Evolutionary conservation across 2,797 vertebrate species (phyloP).

Genomic region (Hemitrygon akajei): DNA sequence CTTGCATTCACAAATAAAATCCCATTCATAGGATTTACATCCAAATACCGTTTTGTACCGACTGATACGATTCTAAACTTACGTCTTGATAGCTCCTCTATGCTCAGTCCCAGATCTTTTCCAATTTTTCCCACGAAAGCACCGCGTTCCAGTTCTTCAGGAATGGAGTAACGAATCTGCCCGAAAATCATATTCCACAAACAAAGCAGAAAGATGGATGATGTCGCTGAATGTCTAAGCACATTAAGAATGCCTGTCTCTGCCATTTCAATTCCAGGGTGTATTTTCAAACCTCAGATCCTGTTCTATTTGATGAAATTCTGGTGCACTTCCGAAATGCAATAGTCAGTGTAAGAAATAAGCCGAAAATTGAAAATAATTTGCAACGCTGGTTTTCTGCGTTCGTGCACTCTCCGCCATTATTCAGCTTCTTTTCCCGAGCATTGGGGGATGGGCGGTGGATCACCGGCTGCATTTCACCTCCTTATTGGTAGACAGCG

Average conservation of each 20-base stretch:
- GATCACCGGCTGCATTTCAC: slow-evolving; percentile 12
- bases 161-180: slow-evolving; percentile 53
- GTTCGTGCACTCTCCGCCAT: not conserved
- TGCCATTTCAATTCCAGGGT: not conserved
- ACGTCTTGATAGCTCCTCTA: slow-evolving; percentile 43
- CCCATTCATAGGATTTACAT: slow-evolving; percentile 48
- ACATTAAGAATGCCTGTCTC: not conserved
- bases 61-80: slow-evolving; percentile 52
- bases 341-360: not conserved
- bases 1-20: slow-evolving; percentile 46
- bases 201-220: slow-evolving; percentile 41
- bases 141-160: slow-evolving; percentile 55
- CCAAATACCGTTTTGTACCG: slow-evolving; percentile 44
- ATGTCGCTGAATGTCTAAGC: not conserved
- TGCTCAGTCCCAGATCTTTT: slow-evolving; percentile 48
- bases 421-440: not conserved
- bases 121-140: slow-evolving; percentile 54
- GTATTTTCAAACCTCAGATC: not conserved
- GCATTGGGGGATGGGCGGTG: slow-evolving; percentile 21
- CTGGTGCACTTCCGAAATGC: not conserved
- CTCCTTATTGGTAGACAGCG: slow-evolving; percentile 32
- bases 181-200: slow-evolving; percentile 40
- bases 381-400: not conserved
- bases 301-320: not conserved
- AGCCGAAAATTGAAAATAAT: not conserved